Percentiles rank a stretch among this genome's conserved stretches.
These are phyloP conservation scores for Maniola jurtina DNA, from an alignment of 1,140 invertebrate species.

Conservation along the genomic window DNA sequence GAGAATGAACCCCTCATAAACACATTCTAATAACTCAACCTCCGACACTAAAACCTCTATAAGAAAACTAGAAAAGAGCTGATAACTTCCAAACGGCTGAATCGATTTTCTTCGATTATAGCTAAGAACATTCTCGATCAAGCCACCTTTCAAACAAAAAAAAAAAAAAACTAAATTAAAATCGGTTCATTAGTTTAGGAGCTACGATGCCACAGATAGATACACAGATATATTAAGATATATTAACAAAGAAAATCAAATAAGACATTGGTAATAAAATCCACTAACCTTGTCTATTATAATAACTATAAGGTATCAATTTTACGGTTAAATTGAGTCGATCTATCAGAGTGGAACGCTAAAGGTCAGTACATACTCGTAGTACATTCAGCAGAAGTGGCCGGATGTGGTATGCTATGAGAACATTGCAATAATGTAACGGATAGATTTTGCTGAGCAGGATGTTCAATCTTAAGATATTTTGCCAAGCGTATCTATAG, in stretches of 20 bases:
- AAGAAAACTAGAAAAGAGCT: no score
- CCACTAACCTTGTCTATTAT: constrained; percentile 1
- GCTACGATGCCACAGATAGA: no score
- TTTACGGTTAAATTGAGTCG: constrained; percentile 4
- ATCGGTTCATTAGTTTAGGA: no score
- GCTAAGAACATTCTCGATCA: no score
- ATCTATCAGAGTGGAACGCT: constrained; percentile 8
- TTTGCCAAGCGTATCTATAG: neutral
- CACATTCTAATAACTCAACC: no score
- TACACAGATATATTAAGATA: no score
- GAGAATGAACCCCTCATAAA: no score
- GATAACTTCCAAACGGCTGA: no score
- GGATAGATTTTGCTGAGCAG: neutral
- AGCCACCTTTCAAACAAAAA: no score
- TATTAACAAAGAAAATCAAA: neutral
- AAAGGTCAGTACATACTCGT: neutral
- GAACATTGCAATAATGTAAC: neutral
- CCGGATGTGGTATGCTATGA: neutral
- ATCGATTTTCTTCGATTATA: no score
- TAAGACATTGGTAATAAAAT: neutral
- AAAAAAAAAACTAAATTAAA: no score
- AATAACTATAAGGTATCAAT: constrained; percentile 5
- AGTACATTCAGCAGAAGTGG: neutral
- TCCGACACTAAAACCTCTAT: no score
- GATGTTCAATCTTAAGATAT: neutral